Percentiles rank a stretch among this genome's conserved stretches.
Conservation (phyloP, 2,797 vertebrate species). For the Cossypha polioptera region DNA sequence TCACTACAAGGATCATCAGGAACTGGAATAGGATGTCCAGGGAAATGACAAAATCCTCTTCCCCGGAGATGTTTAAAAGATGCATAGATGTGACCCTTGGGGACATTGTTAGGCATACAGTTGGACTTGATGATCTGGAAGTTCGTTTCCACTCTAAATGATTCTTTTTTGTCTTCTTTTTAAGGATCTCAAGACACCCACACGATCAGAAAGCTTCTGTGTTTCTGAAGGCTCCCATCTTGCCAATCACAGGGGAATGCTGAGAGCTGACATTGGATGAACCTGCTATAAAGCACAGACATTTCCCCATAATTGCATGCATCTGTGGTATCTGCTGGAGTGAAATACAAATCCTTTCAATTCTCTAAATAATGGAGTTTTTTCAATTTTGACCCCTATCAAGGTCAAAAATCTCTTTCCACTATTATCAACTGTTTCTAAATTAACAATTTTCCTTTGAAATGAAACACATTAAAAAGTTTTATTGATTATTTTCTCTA, state of each 20-base stretch:
- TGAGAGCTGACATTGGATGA: background rate
- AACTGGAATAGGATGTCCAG: background rate
- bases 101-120: accelerated
- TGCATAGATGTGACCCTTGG: background rate
- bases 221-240: background rate
- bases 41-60: background rate
- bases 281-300: background rate
- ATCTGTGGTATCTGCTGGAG: background rate
- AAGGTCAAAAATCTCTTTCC: background rate
- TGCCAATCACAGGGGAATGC: background rate
- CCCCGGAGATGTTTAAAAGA: background rate
- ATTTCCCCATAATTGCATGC: background rate
- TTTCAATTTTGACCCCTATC: constrained; percentile 34
- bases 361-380: background rate
- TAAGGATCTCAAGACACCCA: background rate
- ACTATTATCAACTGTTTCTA: background rate
- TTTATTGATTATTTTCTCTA: background rate
- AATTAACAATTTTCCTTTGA: background rate
- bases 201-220: background rate
- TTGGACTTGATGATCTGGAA: background rate
- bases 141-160: background rate
- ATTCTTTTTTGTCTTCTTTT: background rate
- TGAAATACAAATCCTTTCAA: background rate
- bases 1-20: background rate
- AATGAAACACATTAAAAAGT: background rate